Evolutionary conservation across 2,888 invertebrate species (phyloP).

Genomic region (Rhodophaea formosa): DNA sequence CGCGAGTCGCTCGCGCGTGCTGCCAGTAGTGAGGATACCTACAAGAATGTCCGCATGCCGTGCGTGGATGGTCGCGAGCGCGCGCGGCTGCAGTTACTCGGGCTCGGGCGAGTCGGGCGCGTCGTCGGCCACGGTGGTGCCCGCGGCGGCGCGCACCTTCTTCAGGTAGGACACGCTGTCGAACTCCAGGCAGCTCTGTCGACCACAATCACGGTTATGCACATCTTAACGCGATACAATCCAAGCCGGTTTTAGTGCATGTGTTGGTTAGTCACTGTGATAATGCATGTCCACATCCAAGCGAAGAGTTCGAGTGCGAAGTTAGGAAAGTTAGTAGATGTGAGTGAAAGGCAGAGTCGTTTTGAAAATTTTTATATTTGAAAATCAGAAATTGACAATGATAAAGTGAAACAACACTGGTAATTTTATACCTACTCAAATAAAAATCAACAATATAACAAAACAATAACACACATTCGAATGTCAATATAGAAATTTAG

Average conservation of each 20-base stretch:
- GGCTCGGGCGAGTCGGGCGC: conserved; percentile 77
- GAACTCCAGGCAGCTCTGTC: conserved; percentile 79
- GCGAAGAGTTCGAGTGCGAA: conserved; percentile 12
- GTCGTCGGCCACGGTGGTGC: conserved; percentile 65
- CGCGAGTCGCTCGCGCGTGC: conserved; percentile 32
- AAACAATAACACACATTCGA: conserved; percentile 42
- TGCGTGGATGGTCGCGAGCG: conserved; percentile 5
- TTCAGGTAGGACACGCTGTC: conserved; percentile 76
- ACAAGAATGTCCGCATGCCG: neutral
- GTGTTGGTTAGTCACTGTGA: neutral
- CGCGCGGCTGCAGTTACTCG: conserved; percentile 47
- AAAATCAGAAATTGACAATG: conserved; percentile 63
- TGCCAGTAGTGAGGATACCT: conserved; percentile 6
- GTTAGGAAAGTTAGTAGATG: conserved; percentile 36
- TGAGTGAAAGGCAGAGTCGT: conserved; percentile 60
- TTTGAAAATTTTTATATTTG: conserved; percentile 62
- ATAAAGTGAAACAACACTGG: conserved; percentile 55
- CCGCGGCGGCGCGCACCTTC: conserved; percentile 67
- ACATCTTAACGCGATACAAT: neutral
- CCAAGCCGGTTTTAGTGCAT: conserved; percentile 1
- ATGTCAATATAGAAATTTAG: conserved; percentile 42
- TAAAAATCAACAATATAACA: conserved; percentile 50
- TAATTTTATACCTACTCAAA: conserved; percentile 58
- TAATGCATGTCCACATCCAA: neutral
- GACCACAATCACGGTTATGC: conserved; percentile 43